These are phyloP conservation scores for Nasonovia ribisnigri DNA, from an alignment of 2,888 invertebrate genomes.

Conservation along the genomic window DNA sequence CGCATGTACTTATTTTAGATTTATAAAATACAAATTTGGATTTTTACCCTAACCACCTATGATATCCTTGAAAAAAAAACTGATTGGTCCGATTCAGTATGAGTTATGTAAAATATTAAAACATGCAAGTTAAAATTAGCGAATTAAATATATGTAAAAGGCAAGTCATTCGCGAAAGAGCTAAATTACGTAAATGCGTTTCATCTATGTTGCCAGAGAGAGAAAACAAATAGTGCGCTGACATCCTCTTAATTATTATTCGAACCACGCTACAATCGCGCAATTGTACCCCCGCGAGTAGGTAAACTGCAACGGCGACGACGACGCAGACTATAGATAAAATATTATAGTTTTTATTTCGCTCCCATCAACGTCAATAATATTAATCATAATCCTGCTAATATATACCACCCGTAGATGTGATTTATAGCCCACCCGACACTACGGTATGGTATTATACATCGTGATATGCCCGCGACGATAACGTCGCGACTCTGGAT, in stretches of 20 bases:
- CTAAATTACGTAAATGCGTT: background rate
- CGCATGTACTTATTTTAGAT: background rate
- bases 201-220: too few species aligned
- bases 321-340: background rate
- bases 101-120: background rate
- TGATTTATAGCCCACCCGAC: slow-evolving; percentile 7
- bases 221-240: too few species aligned
- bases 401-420: background rate
- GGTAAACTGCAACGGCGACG: background rate
- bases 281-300: background rate
- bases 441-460: background rate
- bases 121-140: background rate
- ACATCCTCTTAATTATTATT: background rate
- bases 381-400: slow-evolving; percentile 3
- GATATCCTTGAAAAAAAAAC: background rate
- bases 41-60: background rate
- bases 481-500: slow-evolving; percentile 11
- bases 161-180: background rate
- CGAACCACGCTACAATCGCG: background rate
- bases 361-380: slow-evolving; percentile 40
- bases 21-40: background rate
- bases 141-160: too few species aligned
- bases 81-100: background rate
- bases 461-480: slow-evolving; percentile 12
- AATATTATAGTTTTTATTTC: slow-evolving; percentile 4